Percentiles rank a stretch among this genome's conserved stretches.
Conservation (phyloP, 2,113 vertebrate genomes). For the Tyrannus savana region DNA sequence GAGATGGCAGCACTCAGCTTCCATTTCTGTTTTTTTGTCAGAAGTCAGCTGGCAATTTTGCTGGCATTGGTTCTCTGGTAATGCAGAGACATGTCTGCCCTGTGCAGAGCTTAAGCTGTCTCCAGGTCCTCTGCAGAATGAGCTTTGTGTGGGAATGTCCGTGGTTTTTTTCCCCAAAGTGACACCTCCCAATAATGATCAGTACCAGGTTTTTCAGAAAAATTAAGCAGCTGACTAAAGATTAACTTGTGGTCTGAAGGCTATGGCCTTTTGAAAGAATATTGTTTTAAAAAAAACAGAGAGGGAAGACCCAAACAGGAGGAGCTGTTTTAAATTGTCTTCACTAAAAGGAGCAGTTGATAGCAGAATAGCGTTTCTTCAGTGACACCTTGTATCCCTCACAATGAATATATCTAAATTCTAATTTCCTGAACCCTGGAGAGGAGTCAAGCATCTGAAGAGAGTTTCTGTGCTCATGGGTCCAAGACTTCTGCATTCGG, state of each 20-base stretch:
- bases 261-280: not conserved
- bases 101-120: not conserved
- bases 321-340: not conserved
- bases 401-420: not conserved
- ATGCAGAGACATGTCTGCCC: not conserved
- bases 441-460: not conserved
- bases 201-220: not conserved
- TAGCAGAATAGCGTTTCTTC: not conserved
- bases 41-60: not conserved
- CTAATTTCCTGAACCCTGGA: constrained; percentile 4
- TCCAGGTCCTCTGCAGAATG: rapidly evolving
- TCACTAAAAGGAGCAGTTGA: not conserved
- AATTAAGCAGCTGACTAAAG: not conserved
- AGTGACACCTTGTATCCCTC: not conserved
- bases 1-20: not conserved
- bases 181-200: not conserved
- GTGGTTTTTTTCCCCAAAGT: not conserved
- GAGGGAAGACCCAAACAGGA: not conserved
- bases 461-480: not conserved
- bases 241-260: not conserved
- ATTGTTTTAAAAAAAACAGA: not conserved
- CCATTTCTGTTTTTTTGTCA: not conserved
- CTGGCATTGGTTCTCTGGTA: not conserved
- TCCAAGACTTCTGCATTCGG: constrained; percentile 14
- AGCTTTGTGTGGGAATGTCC: not conserved